Base-by-base conservation (phyloP, 2,113 vertebrate genomes). In the Taurulus bubalis region DNA sequence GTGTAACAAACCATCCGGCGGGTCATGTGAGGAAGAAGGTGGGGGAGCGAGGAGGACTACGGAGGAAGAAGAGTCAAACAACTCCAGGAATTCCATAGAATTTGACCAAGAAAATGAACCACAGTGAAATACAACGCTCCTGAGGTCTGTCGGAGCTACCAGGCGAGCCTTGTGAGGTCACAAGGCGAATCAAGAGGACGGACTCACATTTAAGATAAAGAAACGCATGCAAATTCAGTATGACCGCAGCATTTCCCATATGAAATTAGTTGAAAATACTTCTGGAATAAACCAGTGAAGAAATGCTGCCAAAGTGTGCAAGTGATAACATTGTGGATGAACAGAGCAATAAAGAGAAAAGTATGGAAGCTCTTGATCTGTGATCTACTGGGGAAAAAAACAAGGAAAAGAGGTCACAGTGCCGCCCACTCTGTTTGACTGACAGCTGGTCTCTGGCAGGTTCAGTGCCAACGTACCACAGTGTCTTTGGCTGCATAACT, bases 401-500 rank as follows among this genome's bases (percentile, higher is more conserved):
- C 42, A 58, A 74, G 45, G 14, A 75, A 72, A 83, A 68, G 45
- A 75, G 74, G 84, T 68, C 49, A 38, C 49, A 53, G 60, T 20
- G 22, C 36, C 65, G 26, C 66, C 74, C 66, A 58, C 58, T 18
- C 51, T 24, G 71, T 80, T 64, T 73, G 80, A 87, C 56, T 77
- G 77, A 84, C 77, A 67, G 49, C 77, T 80, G 76, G 65, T 32
- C 75, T 62, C 55, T 53, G 73, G 62, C 75, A 67, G 40, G 2
- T 59, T 22, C 53, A 40, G 53, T 28, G 51, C 32, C 45, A 65
- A 47, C 28, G 58, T 55, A 58, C 12, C 12, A 28, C 14, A 3
- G 24, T 18, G 2, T 69, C 47, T 53, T 0, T 3, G 55, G 72
- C 26, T 59, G 66, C 63, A 26, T 10, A 15, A 59, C 30, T 74